Conservation (phyloP, 2,888 invertebrate species). For the Oconnorella tubifera region DNA sequence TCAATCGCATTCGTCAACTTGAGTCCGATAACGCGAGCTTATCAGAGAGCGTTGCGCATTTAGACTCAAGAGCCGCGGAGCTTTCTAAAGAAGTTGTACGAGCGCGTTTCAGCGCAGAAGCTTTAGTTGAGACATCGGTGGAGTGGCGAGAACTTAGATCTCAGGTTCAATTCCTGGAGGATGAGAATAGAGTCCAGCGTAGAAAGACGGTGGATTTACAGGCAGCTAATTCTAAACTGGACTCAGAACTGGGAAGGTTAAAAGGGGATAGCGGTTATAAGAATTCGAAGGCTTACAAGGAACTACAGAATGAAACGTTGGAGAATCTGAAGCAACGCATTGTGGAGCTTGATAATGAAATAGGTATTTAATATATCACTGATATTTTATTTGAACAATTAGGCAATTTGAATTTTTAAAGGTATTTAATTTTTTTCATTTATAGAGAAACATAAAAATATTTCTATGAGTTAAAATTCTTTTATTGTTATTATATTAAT, state of each 20-base stretch:
- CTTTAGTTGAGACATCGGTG: slow-evolving; percentile 1
- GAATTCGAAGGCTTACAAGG: slow-evolving; percentile 23
- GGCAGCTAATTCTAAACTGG: slow-evolving; percentile 58
- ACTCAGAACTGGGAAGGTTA: slow-evolving; percentile 9
- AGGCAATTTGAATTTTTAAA: background rate
- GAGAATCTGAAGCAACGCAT: slow-evolving; percentile 6
- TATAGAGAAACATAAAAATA: too few species aligned
- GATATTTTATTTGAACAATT: too few species aligned
- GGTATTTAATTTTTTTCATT: background rate
- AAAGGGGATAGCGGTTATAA: slow-evolving; percentile 14
- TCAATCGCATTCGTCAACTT: slow-evolving; percentile 64
- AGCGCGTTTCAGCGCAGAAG: slow-evolving; percentile 2
- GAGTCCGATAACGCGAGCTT: slow-evolving; percentile 58
- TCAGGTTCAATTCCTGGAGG: slow-evolving; percentile 72
- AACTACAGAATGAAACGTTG: slow-evolving; percentile 5
- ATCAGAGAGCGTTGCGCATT: slow-evolving; percentile 34
- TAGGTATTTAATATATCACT: too few species aligned
- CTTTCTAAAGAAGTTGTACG: slow-evolving; percentile 19
- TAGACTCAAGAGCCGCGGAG: slow-evolving; percentile 32
- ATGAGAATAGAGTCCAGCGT: slow-evolving; percentile 69
- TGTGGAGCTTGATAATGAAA: slow-evolving; percentile 20
- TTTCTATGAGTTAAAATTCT: too few species aligned
- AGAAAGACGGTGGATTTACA: slow-evolving; percentile 63
- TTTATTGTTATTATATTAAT: too few species aligned
- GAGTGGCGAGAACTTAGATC: slow-evolving; percentile 63